Conservation (phyloP, 2,113 vertebrate species). For the Leptobrachium ailaonicum region DNA sequence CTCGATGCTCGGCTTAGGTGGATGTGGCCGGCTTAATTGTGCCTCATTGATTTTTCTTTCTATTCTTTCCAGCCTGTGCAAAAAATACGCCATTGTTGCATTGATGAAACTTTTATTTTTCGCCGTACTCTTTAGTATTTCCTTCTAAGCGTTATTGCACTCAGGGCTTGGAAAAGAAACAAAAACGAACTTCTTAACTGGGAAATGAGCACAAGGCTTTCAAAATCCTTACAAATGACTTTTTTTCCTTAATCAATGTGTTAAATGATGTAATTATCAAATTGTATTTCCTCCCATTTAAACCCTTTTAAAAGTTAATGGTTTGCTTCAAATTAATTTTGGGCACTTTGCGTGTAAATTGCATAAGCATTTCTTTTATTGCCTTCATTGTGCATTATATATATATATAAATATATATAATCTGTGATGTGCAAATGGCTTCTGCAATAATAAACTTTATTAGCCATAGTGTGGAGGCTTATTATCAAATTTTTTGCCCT, state of each 20-base stretch:
- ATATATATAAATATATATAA: too few species aligned
- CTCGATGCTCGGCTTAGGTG: constrained; percentile 61
- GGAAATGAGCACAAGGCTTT: constrained; percentile 77
- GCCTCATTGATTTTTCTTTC: constrained; percentile 81
- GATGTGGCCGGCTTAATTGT: constrained; percentile 79
- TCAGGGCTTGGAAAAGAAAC: constrained; percentile 59
- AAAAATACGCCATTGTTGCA: constrained; percentile 83
- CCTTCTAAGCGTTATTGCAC: constrained; percentile 66
- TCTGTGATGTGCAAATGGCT: too few species aligned
- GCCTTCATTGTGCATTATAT: too few species aligned
- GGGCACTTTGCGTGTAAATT: constrained; percentile 85
- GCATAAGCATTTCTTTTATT: not conserved
- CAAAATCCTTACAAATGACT: constrained; percentile 85
- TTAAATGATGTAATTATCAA: constrained; percentile 90
- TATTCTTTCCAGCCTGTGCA: constrained; percentile 52
- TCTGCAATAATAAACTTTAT: too few species aligned
- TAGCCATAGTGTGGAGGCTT: too few species aligned
- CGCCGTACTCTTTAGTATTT: constrained; percentile 77
- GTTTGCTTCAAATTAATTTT: constrained; percentile 87
- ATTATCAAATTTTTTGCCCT: too few species aligned
- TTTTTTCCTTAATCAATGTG: constrained; percentile 80
- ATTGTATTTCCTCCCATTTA: constrained; percentile 77
- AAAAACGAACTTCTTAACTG: constrained; percentile 66
- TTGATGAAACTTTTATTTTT: constrained; percentile 93
- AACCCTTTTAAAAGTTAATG: constrained; percentile 85